Percentiles rank a stretch among this genome's conserved stretches.
phyloP scores from a whole-genome alignment of 1,140 invertebrate genomes.

The Aleiodes sp. region DNA sequence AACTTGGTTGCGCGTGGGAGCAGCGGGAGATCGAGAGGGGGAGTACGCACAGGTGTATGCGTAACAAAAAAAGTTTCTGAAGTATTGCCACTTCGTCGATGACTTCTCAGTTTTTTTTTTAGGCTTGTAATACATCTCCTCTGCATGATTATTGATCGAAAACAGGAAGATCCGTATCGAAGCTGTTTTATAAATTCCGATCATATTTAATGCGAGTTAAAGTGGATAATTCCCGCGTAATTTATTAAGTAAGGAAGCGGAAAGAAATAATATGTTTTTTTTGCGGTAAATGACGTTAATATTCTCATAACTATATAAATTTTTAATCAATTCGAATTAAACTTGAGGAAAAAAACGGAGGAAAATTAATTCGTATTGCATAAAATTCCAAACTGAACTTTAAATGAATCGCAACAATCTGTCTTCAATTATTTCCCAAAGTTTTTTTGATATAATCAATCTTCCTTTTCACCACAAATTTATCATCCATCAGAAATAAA shows the following conservation, averaged over 20 bases:
- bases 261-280: background rate
- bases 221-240: constrained; percentile 14
- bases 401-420: no score
- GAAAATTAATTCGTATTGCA: no score
- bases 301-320: background rate
- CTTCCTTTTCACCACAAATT: no score
- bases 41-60: background rate
- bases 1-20: no score
- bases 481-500: background rate
- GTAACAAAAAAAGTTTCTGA: background rate
- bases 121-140: background rate
- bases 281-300: background rate
- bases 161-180: constrained; percentile 10
- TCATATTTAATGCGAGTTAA: background rate
- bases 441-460: no score
- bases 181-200: background rate
- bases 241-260: background rate
- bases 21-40: background rate
- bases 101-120: background rate
- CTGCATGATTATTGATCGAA: background rate
- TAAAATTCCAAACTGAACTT: no score
- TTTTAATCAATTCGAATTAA: background rate
- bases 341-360: background rate
- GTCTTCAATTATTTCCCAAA: no score
- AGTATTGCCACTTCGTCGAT: background rate